These are phyloP conservation scores for Etheostoma spectabile DNA, from an alignment of 2,113 vertebrate genomes.

Conservation along the genomic window DNA sequence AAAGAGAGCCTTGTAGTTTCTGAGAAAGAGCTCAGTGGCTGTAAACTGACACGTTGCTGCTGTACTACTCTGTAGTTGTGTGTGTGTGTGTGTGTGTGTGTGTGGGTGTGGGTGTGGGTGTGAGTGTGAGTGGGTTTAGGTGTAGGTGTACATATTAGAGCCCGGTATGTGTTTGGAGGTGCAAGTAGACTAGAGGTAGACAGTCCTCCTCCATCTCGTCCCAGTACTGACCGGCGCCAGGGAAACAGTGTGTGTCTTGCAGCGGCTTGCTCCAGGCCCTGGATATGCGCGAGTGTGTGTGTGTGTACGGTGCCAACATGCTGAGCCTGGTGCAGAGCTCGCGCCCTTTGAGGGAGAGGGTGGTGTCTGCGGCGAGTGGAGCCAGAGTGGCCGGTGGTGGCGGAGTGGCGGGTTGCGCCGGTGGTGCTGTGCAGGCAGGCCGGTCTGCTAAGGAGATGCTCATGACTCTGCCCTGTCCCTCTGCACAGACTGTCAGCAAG, in stretches of 20 bases:
- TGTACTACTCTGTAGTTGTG: conserved; percentile 29
- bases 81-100: conserved; percentile 25
- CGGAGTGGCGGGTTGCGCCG: conserved; percentile 38
- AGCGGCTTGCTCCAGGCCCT: conserved; percentile 78
- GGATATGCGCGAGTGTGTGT: conserved; percentile 79
- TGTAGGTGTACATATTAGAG: conserved; percentile 38
- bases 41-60: conserved; percentile 49
- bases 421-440: conserved; percentile 70
- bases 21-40: conserved; percentile 53
- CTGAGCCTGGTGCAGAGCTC: conserved; percentile 86
- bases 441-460: conserved; percentile 79
- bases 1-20: conserved; percentile 51
- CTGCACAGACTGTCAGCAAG: conserved; percentile 93
- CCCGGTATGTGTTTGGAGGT: conserved; percentile 30
- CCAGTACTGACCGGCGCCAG: conserved; percentile 66
- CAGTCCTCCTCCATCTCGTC: conserved; percentile 19
- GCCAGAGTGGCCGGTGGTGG: conserved; percentile 61
- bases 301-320: conserved; percentile 82
- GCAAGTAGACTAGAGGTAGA: conserved; percentile 46
- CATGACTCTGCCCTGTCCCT: conserved; percentile 83
- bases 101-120: conserved; percentile 12
- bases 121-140: conserved; percentile 8
- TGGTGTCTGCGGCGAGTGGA: conserved; percentile 73
- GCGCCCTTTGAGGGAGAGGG: conserved; percentile 75
- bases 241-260: conserved; percentile 82